Percentiles rank a stretch among this genome's conserved stretches.
Conservation (phyloP, 2,113 vertebrate genomes). For the Hiodon alosoides region DNA sequence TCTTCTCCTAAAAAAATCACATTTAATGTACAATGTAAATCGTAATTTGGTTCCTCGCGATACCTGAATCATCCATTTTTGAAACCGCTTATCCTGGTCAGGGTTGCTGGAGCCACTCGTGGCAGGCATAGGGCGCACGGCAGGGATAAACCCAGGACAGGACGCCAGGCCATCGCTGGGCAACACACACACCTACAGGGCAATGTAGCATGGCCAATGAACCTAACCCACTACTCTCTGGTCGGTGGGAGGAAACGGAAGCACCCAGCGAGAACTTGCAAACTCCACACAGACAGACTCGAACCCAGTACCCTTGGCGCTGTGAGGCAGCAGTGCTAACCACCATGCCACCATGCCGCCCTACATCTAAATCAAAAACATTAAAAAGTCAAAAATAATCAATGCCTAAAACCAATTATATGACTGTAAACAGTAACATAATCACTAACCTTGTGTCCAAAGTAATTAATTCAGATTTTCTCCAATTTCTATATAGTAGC, state of each 20-base stretch:
- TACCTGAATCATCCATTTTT: background rate
- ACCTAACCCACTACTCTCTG: background rate
- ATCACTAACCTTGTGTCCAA: no score
- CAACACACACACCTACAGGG: background rate
- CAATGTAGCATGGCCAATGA: background rate
- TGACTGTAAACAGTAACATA: no score
- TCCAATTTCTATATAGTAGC: no score
- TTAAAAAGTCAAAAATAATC: background rate
- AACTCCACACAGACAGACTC: background rate
- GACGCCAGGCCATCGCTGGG: background rate
- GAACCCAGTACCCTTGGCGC: no score
- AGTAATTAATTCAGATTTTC: no score
- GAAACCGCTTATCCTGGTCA: slow-evolving; percentile 1
- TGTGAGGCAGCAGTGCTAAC: no score
- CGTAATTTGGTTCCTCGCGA: no score
- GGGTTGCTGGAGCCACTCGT: background rate
- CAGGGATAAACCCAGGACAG: background rate
- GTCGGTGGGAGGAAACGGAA: background rate
- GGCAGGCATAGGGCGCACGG: background rate
- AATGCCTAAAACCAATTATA: background rate
- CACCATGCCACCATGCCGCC: no score
- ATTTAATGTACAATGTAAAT: no score
- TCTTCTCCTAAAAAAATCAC: no score
- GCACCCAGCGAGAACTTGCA: background rate
- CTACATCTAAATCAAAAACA: no score